These are phyloP conservation scores for Myiozetetes cayanensis DNA, from an alignment of 2,113 vertebrate genomes.

Conservation along the genomic window DNA sequence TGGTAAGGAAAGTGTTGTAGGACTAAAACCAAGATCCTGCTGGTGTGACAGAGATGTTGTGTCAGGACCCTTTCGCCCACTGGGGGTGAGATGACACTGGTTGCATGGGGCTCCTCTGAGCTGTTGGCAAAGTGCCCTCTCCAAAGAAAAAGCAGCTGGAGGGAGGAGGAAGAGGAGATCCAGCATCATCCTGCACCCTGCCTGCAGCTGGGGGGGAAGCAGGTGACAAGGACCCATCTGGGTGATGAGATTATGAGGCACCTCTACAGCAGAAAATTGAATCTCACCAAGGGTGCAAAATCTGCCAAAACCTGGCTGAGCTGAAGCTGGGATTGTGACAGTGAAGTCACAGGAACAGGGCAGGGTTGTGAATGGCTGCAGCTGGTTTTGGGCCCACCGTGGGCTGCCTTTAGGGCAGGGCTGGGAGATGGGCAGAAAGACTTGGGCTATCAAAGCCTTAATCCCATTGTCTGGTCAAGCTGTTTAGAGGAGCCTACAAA, in stretches of 20 bases:
- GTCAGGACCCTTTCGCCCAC: background rate
- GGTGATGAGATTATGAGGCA: background rate
- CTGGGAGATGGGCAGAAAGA: background rate
- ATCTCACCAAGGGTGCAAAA: background rate
- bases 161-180: background rate
- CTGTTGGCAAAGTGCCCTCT: background rate
- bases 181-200: rapidly evolving
- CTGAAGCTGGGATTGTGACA: background rate
- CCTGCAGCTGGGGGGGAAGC: background rate
- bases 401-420: background rate
- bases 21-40: background rate
- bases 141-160: background rate
- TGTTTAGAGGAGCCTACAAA: background rate
- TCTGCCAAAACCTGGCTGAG: background rate
- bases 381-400: background rate
- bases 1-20: background rate
- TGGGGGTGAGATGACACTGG: background rate
- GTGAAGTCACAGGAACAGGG: background rate
- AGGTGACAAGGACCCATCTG: background rate
- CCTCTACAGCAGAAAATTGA: background rate
- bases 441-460: background rate
- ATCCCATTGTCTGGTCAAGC: background rate
- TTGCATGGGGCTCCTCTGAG: background rate
- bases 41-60: background rate
- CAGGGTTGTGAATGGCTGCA: background rate